phyloP scores from a whole-genome alignment of 1,140 invertebrate species.

The Antheraea mylitta region DNA sequence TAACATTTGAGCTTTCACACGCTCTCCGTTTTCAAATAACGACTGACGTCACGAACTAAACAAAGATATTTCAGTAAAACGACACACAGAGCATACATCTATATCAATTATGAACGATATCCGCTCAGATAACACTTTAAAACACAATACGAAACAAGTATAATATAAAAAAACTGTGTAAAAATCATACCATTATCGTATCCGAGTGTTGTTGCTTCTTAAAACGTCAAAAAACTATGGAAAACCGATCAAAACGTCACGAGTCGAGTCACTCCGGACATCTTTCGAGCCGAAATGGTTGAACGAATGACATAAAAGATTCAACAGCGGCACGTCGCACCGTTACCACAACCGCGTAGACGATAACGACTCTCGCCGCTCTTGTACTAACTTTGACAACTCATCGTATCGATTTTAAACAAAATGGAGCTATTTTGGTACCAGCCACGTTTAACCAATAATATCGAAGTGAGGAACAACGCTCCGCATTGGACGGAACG shows the following conservation, averaged over 20 bases:
- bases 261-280: constrained; percentile 58
- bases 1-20: neutral
- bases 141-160: constrained; percentile 30
- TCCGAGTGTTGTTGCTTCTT: constrained; percentile 34
- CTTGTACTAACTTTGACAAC: neutral
- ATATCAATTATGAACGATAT: constrained; percentile 13
- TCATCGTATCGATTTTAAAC: constrained; percentile 57
- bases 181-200: constrained; percentile 49
- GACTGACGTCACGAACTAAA: constrained; percentile 27
- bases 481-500: constrained; percentile 70
- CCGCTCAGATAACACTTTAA: neutral
- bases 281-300: constrained; percentile 69
- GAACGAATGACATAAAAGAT: constrained; percentile 61
- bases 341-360: constrained; percentile 47
- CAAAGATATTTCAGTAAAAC: constrained; percentile 26
- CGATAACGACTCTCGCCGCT: constrained; percentile 33
- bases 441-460: constrained; percentile 58
- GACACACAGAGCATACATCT: constrained; percentile 14
- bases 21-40: neutral
- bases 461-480: constrained; percentile 49
- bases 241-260: constrained; percentile 64
- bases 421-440: constrained; percentile 42
- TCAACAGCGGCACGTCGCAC: constrained; percentile 39
- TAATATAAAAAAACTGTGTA: constrained; percentile 29
- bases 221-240: constrained; percentile 54